Evolutionary conservation across 2,888 invertebrate genomes (phyloP).

Genomic region (Hypena proboscidalis): DNA sequence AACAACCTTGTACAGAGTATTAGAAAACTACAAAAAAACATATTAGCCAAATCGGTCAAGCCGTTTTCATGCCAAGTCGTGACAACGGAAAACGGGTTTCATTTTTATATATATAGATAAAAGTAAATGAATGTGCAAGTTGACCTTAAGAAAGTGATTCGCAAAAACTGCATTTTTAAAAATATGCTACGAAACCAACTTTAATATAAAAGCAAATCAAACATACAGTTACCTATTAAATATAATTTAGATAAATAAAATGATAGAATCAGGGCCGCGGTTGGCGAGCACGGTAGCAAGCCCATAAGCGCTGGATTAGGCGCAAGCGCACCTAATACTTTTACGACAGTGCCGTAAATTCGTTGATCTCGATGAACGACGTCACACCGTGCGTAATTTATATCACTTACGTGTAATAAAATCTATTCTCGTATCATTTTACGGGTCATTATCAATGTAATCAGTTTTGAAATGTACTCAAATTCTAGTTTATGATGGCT

Average conservation of each 20-base stretch:
- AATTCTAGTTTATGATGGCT: not conserved
- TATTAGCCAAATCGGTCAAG: too few species aligned
- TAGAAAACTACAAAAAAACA: too few species aligned
- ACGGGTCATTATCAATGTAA: conserved; percentile 31
- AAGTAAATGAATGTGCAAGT: too few species aligned
- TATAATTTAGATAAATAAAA: conserved; percentile 44
- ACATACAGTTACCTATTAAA: conserved; percentile 28
- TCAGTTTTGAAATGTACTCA: conserved; percentile 9
- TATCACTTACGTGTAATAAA: conserved; percentile 59
- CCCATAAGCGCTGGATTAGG: conserved; percentile 64
- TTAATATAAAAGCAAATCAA: conserved; percentile 23
- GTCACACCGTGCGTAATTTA: conserved; percentile 64
- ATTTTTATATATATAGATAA: too few species aligned
- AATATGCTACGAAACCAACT: conserved; percentile 8
- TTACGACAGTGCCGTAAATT: conserved; percentile 76
- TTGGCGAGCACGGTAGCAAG: conserved; percentile 60
- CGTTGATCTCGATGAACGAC: conserved; percentile 65
- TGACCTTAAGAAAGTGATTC: too few species aligned
- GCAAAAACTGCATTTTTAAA: conserved; percentile 1
- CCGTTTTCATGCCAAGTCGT: too few species aligned
- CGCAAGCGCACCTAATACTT: conserved; percentile 73
- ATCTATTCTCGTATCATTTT: conserved; percentile 53
- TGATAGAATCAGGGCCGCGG: conserved; percentile 66
- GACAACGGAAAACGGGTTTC: too few species aligned
- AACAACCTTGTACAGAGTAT: too few species aligned